Evolutionary conservation across 2,888 invertebrate species (phyloP).

Genomic region (Mimas tiliae): DNA sequence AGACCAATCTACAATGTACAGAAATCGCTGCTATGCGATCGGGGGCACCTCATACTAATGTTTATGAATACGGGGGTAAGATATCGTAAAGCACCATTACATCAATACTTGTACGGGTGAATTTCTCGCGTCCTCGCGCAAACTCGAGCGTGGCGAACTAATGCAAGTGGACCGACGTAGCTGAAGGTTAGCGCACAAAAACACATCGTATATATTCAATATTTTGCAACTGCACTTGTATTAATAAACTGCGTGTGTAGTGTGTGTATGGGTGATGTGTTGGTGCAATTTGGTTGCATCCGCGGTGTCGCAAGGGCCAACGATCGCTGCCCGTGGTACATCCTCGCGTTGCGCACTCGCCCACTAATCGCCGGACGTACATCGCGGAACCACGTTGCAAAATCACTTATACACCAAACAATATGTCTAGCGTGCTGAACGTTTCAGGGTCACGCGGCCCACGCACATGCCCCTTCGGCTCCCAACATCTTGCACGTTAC

Average conservation of each 20-base stretch:
- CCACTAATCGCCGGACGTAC: constrained; percentile 78
- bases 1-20: too few species aligned
- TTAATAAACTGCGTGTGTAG: constrained; percentile 72
- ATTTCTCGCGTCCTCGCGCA: constrained; percentile 71
- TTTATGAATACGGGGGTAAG: too few species aligned
- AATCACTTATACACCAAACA: constrained; percentile 51
- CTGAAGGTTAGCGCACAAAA: constrained; percentile 79
- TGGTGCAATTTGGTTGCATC: constrained; percentile 78
- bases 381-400: constrained; percentile 73
- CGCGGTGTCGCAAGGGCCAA: constrained; percentile 79
- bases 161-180: constrained; percentile 76
- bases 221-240: constrained; percentile 80
- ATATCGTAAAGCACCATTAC: background rate
- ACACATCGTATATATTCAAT: constrained; percentile 70
- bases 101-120: constrained; percentile 41
- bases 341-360: constrained; percentile 77
- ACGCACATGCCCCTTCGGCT: constrained; percentile 1
- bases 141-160: constrained; percentile 77
- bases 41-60: too few species aligned
- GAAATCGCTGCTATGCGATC: too few species aligned
- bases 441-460: constrained; percentile 36
- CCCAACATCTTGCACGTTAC: background rate
- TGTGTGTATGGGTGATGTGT: constrained; percentile 62
- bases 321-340: constrained; percentile 62
- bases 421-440: constrained; percentile 51